Percentiles rank a stretch among this genome's conserved stretches.
These are phyloP conservation scores for Chaenogobius annularis DNA, from an alignment of 2,113 vertebrate genomes.

Conservation along the genomic window DNA sequence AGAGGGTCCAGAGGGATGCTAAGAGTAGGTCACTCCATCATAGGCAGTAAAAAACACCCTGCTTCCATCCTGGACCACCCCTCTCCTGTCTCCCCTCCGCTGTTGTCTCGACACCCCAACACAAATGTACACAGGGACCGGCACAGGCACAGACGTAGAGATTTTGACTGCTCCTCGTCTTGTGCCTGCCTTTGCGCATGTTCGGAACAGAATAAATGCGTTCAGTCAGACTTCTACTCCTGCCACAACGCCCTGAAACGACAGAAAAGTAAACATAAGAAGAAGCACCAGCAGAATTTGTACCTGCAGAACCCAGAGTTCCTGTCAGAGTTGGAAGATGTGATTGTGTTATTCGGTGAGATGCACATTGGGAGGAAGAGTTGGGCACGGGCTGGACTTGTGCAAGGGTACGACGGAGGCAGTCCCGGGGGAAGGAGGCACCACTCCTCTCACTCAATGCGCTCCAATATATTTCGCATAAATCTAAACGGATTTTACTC, in stretches of 20 bases:
- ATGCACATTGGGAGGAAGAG: slow-evolving; percentile 88
- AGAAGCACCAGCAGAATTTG: slow-evolving; percentile 88
- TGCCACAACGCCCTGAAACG: slow-evolving; percentile 89
- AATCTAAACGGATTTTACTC: slow-evolving; percentile 96
- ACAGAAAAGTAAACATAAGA: slow-evolving; percentile 94
- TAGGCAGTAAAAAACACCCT: slow-evolving; percentile 80
- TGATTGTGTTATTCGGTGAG: slow-evolving; percentile 86
- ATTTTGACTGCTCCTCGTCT: slow-evolving; percentile 68
- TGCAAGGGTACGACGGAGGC: slow-evolving; percentile 52
- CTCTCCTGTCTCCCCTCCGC: slow-evolving; percentile 68
- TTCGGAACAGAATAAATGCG: slow-evolving; percentile 63
- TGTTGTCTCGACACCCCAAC: slow-evolving; percentile 72
- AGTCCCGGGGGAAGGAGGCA: slow-evolving; percentile 68
- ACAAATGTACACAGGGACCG: slow-evolving; percentile 81
- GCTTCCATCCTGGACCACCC: slow-evolving; percentile 83
- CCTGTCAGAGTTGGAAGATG: slow-evolving; percentile 88
- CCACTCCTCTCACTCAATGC: slow-evolving; percentile 87
- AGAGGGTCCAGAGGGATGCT: slow-evolving; percentile 55
- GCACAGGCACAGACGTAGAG: slow-evolving; percentile 88
- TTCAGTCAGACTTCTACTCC: slow-evolving; percentile 66
- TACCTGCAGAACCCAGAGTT: slow-evolving; percentile 91
- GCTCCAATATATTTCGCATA: slow-evolving; percentile 90
- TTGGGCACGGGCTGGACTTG: slow-evolving; percentile 62
- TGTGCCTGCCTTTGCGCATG: slow-evolving; percentile 62
- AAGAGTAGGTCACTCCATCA: slow-evolving; percentile 66